Evolutionary conservation across 2,113 vertebrate species (phyloP).

Genomic region (Cyanoramphus novaezelandiae): DNA sequence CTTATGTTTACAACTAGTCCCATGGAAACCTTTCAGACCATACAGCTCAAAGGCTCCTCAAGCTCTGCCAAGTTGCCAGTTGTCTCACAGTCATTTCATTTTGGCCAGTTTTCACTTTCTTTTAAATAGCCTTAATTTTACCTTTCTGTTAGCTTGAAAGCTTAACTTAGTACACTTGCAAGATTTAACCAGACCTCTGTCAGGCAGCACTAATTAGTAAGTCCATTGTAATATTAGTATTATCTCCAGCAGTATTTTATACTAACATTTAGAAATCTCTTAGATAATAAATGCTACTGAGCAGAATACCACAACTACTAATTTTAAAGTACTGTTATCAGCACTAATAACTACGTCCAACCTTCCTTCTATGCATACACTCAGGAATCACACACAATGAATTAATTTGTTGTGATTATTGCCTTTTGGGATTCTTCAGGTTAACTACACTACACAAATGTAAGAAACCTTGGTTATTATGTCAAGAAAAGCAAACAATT

Average conservation of each 20-base stretch:
- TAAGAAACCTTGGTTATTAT: neutral
- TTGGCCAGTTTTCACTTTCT: neutral
- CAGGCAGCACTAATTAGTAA: neutral
- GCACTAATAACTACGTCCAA: neutral
- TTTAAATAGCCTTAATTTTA: neutral
- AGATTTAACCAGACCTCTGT: neutral
- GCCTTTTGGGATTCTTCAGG: neutral
- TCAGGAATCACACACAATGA: neutral
- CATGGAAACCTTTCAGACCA: neutral
- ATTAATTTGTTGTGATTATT: conserved; percentile 2
- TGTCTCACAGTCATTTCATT: neutral
- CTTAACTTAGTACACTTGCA: neutral
- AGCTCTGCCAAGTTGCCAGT: neutral
- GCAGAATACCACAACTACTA: neutral
- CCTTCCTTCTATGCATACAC: neutral
- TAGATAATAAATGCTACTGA: neutral
- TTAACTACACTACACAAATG: neutral
- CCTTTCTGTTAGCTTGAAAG: neutral
- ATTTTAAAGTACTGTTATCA: neutral
- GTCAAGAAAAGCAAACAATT: neutral
- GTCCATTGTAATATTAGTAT: neutral
- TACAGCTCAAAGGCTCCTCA: neutral
- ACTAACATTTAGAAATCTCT: neutral
- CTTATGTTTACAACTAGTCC: neutral
- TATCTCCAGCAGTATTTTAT: neutral